These are phyloP conservation scores for Pachyramphus minor DNA, from an alignment of 2,113 vertebrate species.

Conservation along the genomic window DNA sequence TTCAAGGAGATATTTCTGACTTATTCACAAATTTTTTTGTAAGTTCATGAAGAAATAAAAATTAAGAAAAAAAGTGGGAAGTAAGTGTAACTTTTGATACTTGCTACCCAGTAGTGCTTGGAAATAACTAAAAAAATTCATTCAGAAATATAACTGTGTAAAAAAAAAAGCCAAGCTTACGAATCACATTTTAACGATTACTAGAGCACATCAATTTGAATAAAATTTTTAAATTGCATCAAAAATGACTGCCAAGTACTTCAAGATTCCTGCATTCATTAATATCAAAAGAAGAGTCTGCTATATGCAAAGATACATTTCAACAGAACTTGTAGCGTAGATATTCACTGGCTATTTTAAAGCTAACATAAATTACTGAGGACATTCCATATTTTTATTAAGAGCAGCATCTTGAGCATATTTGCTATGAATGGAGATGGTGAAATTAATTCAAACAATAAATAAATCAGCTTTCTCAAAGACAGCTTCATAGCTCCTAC, in stretches of 20 bases:
- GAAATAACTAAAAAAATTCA: not conserved
- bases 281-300: not conserved
- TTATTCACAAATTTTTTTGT: not conserved
- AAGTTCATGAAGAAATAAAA: not conserved
- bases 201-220: not conserved
- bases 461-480: not conserved
- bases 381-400: conserved; percentile 6
- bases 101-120: not conserved
- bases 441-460: conserved; percentile 32
- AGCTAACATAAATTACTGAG: not conserved
- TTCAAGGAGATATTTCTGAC: not conserved
- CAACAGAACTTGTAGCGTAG: not conserved
- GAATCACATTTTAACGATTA: not conserved
- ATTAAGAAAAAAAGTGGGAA: not conserved
- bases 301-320: not conserved
- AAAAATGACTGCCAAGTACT: not conserved
- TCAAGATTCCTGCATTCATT: not conserved
- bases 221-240: not conserved
- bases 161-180: not conserved
- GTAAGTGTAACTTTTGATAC: not conserved
- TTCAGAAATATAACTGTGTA: not conserved
- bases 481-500: not conserved
- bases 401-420: not conserved
- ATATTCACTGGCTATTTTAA: not conserved
- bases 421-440: not conserved